Conservation (phyloP, 2,888 invertebrate genomes). For the Ichneumon xanthorius region DNA sequence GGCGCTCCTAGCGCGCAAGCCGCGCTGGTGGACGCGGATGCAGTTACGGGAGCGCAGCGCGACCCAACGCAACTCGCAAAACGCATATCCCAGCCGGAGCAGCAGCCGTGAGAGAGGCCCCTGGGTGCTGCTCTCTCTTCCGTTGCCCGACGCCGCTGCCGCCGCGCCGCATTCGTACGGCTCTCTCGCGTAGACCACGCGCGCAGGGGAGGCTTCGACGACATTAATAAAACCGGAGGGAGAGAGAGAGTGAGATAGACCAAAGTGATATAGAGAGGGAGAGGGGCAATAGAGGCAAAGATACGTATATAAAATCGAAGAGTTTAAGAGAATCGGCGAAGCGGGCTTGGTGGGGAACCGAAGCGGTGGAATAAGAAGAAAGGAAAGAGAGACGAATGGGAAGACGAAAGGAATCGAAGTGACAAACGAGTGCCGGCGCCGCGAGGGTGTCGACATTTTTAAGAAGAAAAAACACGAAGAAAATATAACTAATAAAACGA, state of each 20-base stretch:
- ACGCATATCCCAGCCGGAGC: conserved; percentile 78
- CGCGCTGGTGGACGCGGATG: conserved; percentile 83
- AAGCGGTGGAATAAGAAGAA: conserved; percentile 18
- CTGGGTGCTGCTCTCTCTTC: conserved; percentile 65
- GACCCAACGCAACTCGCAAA: conserved; percentile 83
- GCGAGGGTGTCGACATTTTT: conserved; percentile 48
- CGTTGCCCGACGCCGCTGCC: conserved; percentile 50
- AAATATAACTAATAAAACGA: conserved; percentile 4
- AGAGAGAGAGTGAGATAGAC: conserved; percentile 54
- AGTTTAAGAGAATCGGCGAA: conserved; percentile 44
- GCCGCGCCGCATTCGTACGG: conserved; percentile 60
- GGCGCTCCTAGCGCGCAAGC: conserved; percentile 84
- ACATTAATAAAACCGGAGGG: conserved; percentile 63
- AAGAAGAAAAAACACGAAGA: conserved; percentile 8
- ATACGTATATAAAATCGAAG: conserved; percentile 55
- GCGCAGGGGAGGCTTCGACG: conserved; percentile 65
- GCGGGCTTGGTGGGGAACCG: conserved; percentile 43
- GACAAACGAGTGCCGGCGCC: conserved; percentile 60
- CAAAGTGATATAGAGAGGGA: conserved; percentile 31
- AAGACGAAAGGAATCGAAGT: conserved; percentile 57
- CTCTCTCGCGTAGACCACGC: conserved; percentile 58
- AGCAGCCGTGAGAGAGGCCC: conserved; percentile 71
- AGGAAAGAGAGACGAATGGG: conserved; percentile 30
- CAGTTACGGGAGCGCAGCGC: conserved; percentile 85
- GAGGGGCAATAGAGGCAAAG: conserved; percentile 21